Evolutionary conservation across 1,140 invertebrate species (phyloP), one percentile per base, ranked within the genome.

Genomic region (Agraylea sexmaculata): DNA sequence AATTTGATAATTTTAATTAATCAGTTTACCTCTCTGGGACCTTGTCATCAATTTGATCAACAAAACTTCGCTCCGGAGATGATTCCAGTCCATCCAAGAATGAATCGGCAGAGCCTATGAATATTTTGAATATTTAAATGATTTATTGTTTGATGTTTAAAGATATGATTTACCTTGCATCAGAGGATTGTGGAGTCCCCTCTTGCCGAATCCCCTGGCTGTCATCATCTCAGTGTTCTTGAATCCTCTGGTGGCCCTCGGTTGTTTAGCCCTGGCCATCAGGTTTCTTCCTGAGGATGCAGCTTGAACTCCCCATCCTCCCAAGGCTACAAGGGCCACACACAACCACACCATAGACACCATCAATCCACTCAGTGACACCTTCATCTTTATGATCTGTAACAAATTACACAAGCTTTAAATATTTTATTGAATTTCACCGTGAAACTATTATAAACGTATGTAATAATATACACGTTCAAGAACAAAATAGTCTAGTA

Each of bases 211-310:
- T 6, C 70, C 69, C 33, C 70, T 55, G 2, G 70, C 71, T 2
- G 70, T 72, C 59, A 71, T 69, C 45, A 64, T 48, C 42, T 68
- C 66, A 21, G 66, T 59, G 54, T 70, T 72, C 53, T 70, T 71
- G 58, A 73, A 73, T 15, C 70, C 70, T 29, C 71, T 56, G 11
- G 66, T 72, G 2, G 69, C 57, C 6, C 71, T 59, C 13, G 69
- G 65, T 43, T 71, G 63, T 43, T 66, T 69, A 35, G 56, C 55
- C 35, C 66, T 52, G 8, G 51, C 42, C 38, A 63, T 29, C 6
- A 57, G 48, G 4, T 46, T 52, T 15, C 57, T 58, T 1, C 59
- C 57, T 0, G 62, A 57, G 0, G 52, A 59, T 4, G 56, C 58
- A 0, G 55, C 54, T 8, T 46, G 33, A 12, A 49, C 50, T 8